Conservation (phyloP, 2,888 invertebrate species). For the Apodemia mormo region DNA sequence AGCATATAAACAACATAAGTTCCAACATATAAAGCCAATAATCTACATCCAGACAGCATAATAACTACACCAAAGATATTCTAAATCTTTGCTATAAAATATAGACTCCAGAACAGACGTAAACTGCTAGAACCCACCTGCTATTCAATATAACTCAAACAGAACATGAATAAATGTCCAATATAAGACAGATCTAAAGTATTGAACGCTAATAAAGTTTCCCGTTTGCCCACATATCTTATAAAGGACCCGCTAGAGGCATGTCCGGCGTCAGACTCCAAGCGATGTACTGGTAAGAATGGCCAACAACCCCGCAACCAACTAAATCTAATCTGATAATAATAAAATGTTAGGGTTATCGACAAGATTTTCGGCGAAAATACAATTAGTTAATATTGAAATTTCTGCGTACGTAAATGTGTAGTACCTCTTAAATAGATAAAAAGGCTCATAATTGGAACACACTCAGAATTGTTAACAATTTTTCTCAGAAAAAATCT, state of each 20-base stretch:
- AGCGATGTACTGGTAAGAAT: slow-evolving; percentile 21
- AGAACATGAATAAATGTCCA: not conserved
- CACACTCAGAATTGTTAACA: too few relatives aligned
- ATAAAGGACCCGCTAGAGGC: slow-evolving; percentile 24
- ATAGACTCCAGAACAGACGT: not conserved
- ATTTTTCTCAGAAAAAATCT: too few relatives aligned
- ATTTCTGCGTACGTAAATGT: too few relatives aligned
- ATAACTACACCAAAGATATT: not conserved
- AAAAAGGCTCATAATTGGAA: too few relatives aligned
- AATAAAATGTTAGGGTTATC: slow-evolving; percentile 29
- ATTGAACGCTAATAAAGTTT: slow-evolving; percentile 21
- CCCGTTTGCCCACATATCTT: slow-evolving; percentile 20
- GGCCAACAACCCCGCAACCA: slow-evolving; percentile 31
- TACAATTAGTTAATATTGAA: too few relatives aligned
- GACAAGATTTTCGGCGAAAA: not conserved
- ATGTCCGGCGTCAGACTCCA: slow-evolving; percentile 34
- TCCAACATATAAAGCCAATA: not conserved
- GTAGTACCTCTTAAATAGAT: too few relatives aligned
- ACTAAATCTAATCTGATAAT: slow-evolving; percentile 34
- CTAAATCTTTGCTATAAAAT: not conserved
- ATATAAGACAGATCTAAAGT: slow-evolving; percentile 19
- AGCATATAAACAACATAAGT: not conserved
- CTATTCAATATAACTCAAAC: not conserved
- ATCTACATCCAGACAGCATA: not conserved
- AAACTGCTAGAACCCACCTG: not conserved